These are phyloP conservation scores for Hylaeus volcanicus DNA, from an alignment of 1,140 invertebrate species.

Conservation along the genomic window DNA sequence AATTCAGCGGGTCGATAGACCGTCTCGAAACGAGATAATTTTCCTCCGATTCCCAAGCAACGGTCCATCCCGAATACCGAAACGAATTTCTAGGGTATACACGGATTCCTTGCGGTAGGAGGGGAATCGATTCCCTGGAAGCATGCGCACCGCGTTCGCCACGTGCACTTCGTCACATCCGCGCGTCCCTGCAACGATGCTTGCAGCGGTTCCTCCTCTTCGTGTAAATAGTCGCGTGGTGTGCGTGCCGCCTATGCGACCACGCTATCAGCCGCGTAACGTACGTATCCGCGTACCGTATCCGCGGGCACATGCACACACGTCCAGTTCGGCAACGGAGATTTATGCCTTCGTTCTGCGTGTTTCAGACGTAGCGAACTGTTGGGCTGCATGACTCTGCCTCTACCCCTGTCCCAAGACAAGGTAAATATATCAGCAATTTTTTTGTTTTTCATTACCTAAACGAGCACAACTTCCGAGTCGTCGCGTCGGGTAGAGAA, in stretches of 20 bases:
- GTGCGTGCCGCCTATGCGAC: background rate
- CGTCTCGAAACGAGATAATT: slow-evolving; percentile 14
- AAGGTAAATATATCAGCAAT: slow-evolving; percentile 79
- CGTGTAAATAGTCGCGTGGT: slow-evolving; percentile 15
- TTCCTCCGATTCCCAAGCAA: background rate
- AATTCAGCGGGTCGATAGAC: slow-evolving; percentile 8
- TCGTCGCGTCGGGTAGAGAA: too few species aligned
- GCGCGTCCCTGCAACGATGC: slow-evolving; percentile 30
- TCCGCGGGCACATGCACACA: background rate
- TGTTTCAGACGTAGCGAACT: slow-evolving; percentile 84
- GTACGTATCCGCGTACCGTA: background rate
- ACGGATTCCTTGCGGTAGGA: slow-evolving; percentile 55
- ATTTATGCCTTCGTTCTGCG: slow-evolving; percentile 55
- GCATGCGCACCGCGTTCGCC: slow-evolving; percentile 73
- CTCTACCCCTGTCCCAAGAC: slow-evolving; percentile 83
- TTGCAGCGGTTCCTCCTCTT: background rate
- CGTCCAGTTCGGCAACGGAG: background rate
- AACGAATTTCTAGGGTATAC: slow-evolving; percentile 62
- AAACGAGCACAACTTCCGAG: too few species aligned
- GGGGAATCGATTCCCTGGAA: slow-evolving; percentile 76
- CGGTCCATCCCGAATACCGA: slow-evolving; percentile 45
- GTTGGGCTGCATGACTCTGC: slow-evolving; percentile 86
- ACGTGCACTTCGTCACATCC: slow-evolving; percentile 69
- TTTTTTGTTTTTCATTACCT: background rate
- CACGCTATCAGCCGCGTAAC: background rate